Conservation (phyloP, 2,888 invertebrate species). For the Argyresthia albistria region DNA sequence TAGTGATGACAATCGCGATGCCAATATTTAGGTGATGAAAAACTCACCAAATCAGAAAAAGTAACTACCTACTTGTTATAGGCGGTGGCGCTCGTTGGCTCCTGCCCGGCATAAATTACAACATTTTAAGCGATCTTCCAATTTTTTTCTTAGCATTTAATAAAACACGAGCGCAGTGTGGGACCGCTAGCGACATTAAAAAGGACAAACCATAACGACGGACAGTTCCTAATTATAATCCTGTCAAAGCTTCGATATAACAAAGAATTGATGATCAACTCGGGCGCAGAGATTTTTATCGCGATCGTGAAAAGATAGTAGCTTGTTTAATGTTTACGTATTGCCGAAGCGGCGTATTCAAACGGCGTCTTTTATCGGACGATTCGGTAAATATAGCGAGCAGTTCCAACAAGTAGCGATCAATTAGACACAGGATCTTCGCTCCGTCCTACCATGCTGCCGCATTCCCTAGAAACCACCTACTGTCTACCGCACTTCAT, state of each 20-base stretch:
- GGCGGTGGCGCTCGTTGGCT: slow-evolving; percentile 60
- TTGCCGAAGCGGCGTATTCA: neutral
- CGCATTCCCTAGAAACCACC: slow-evolving; percentile 44
- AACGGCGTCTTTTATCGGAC: neutral
- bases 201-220: slow-evolving; percentile 48
- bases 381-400: slow-evolving; percentile 3
- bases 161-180: slow-evolving; percentile 71
- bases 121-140: slow-evolving; percentile 64
- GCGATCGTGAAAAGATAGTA: slow-evolving; percentile 52
- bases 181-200: slow-evolving; percentile 39
- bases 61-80: no score
- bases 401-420: slow-evolving; percentile 12
- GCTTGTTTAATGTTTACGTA: slow-evolving; percentile 39
- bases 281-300: slow-evolving; percentile 57
- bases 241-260: slow-evolving; percentile 66
- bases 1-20: neutral
- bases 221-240: slow-evolving; percentile 71
- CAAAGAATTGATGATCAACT: slow-evolving; percentile 52
- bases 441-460: slow-evolving; percentile 58
- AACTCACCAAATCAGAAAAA: neutral
- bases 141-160: slow-evolving; percentile 61
- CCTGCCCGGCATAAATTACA: slow-evolving; percentile 66
- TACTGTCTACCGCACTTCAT: slow-evolving; percentile 9
- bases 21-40: neutral
- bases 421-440: slow-evolving; percentile 50